Percentiles rank a stretch among this genome's conserved stretches.
Evolutionary conservation across 2,797 vertebrate species (phyloP).

Genomic region (Gymnothorax reevesii): DNA sequence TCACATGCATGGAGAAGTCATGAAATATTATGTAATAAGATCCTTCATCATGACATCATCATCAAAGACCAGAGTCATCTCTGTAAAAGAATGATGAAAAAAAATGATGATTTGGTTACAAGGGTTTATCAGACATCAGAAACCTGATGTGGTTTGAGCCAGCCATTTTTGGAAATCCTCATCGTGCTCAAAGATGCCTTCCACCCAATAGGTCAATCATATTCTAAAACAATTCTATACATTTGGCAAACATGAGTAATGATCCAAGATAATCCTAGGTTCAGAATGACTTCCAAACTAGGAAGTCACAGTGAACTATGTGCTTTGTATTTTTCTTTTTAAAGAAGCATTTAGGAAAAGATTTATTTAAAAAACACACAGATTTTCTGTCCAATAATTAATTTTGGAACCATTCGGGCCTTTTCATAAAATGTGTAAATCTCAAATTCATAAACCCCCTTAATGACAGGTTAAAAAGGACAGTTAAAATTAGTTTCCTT

Average conservation of each 20-base stretch:
- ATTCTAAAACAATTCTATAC: not conserved
- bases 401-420: constrained; percentile 54
- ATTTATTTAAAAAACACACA: not conserved
- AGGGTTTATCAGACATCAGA: not conserved
- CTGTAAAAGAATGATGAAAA: not conserved
- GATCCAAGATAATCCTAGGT: not conserved
- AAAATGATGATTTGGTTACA: not conserved
- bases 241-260: constrained; percentile 25
- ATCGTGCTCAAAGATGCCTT: not conserved
- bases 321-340: constrained; percentile 34
- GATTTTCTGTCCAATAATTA: constrained; percentile 51
- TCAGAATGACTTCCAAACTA: constrained; percentile 12
- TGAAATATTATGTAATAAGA: too few species aligned
- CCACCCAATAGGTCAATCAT: not conserved
- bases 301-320: constrained; percentile 34
- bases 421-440: constrained; percentile 58
- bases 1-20: too few species aligned
- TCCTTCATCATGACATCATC: too few species aligned
- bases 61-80: not conserved
- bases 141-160: not conserved
- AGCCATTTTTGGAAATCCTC: not conserved
- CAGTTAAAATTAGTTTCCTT: not conserved
- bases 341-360: constrained; percentile 40
- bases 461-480: not conserved
- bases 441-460: not conserved